Percentiles rank a stretch among this genome's conserved stretches.
Conservation (phyloP, 1,140 invertebrate genomes). For the Hycleus cichorii region DNA sequence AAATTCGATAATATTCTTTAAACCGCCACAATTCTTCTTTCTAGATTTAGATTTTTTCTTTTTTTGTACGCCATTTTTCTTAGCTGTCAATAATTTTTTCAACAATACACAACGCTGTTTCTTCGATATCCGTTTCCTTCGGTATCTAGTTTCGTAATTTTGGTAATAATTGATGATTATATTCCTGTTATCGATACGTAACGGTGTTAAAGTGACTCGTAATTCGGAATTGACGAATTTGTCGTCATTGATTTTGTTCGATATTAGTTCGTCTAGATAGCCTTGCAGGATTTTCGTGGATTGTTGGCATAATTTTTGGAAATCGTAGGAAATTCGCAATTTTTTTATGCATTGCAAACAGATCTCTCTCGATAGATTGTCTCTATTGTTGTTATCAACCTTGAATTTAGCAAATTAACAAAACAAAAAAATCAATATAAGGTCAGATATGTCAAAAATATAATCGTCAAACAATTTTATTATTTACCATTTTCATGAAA, state of each 20-base stretch:
- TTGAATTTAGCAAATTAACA: no score
- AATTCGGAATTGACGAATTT: conserved; percentile 33
- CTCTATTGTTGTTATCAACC: conserved; percentile 19
- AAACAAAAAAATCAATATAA: conserved; percentile 35
- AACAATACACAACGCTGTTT: conserved; percentile 34
- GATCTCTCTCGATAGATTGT: conserved; percentile 32
- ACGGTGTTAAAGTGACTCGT: conserved; percentile 23
- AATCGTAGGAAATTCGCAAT: conserved; percentile 36
- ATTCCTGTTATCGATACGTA: background rate
- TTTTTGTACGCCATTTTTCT: conserved; percentile 13
- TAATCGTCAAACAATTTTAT: background rate
- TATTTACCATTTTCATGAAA: conserved; percentile 37
- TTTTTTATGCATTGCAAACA: conserved; percentile 35
- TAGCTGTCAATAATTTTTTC: conserved; percentile 29
- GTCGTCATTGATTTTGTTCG: conserved; percentile 17
- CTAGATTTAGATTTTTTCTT: conserved; percentile 2
- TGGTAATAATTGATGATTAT: no score
- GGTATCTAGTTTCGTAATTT: background rate
- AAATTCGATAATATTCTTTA: conserved; percentile 34
- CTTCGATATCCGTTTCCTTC: conserved; percentile 32
- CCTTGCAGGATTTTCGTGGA: conserved; percentile 34
- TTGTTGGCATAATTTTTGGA: conserved; percentile 37
- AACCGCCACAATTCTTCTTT: conserved; percentile 18
- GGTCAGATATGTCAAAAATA: conserved; percentile 25
- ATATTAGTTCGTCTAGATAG: conserved; percentile 31